Base-by-base conservation (phyloP, 2,888 invertebrate species). In the Pristionchus exspectatus region DNA sequence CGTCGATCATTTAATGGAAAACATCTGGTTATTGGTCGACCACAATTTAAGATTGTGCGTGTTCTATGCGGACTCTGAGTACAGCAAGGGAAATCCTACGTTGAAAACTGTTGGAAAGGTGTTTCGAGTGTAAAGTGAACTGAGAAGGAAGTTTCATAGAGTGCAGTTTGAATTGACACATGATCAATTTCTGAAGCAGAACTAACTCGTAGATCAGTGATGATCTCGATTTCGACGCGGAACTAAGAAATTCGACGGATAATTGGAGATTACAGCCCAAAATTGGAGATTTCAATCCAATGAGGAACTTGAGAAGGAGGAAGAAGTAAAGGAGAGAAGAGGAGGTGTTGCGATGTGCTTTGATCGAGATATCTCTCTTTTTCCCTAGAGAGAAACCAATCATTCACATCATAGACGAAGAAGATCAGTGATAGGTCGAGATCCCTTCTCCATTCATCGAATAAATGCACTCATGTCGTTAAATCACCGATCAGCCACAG, bases 301-400 rank as follows among this genome's bases (percentile, higher is more conserved):
- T 74, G 74, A 74, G 74, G 74, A 74, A 74, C 33, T 38, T 33
- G 33, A 21, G 38, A 33, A 74, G 5, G n/a, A 69, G 69, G 69
- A 69, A 69, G 69, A 69, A 27, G 27, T 69, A 69, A 24, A 24
- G 21, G 27, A 69, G 27, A 27, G n/a, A 14, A 69, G 27, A 2
- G n/a, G 27, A 69, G 74, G 74, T 38, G 74, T 74, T 74, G 74
- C 33, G 69, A 33, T 33, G 74, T 74, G 74, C 33, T 33, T 74
- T 16, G 38, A 27, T 14, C n/a, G 44, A 50, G 74, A 33, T 74
- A 74, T 74, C 44, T 50, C 74, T 74, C 74, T 74, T 38, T 38
- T 33, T 74, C 4, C n/a, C 14, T 69, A 69, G 69, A 69, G 69
- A 69, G 69, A 69, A 24, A 3, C 74, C 74, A 74, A 14, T 74